A percentile compares a stretch with the other conserved stretches of the same genome.
phyloP scores from a whole-genome alignment of 2,888 invertebrate genomes.

The Osedax fenrisi region DNA sequence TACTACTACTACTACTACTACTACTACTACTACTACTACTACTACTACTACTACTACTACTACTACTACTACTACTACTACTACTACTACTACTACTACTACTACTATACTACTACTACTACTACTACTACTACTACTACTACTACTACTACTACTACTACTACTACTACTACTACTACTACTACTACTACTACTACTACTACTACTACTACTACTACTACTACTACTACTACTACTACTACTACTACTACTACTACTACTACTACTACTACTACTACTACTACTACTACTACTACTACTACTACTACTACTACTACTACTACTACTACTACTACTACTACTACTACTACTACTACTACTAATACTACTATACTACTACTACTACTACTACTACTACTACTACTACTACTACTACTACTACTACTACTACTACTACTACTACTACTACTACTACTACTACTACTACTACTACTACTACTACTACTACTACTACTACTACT shows the following conservation, averaged over 20 bases:
- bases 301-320: too few species aligned
- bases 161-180: conserved; percentile 2
- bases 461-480: neutral
- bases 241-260: neutral
- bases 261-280: neutral
- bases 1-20: too few species aligned
- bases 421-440: neutral
- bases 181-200: conserved; percentile 2
- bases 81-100: neutral
- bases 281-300: neutral
- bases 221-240: neutral
- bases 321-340: neutral
- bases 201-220: neutral
- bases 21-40: neutral
- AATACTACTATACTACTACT: too few species aligned
- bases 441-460: neutral
- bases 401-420: neutral
- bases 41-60: neutral
- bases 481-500: neutral
- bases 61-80: neutral
- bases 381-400: neutral
- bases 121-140: neutral
- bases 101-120: too few species aligned
- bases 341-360: neutral
- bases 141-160: conserved; percentile 2